phyloP scores from a whole-genome alignment of 1,140 invertebrate species.

The Leptestheria dahalacensis region DNA sequence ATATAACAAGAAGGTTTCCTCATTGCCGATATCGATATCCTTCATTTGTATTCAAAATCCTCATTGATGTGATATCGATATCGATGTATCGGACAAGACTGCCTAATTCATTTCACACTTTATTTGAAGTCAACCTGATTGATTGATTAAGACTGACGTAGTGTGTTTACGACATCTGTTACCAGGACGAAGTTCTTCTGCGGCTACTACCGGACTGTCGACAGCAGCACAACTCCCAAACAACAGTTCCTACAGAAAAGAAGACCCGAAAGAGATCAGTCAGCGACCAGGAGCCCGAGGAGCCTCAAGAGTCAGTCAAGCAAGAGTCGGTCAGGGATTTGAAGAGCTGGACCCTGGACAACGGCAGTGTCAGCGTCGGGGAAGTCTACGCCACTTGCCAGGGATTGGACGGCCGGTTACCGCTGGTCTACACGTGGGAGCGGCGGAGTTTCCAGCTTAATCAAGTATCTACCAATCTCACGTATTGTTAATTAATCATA shows the following conservation, averaged over 20 bases:
- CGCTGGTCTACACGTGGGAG: constrained; percentile 5
- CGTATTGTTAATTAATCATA: not conserved
- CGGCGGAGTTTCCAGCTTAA: not conserved
- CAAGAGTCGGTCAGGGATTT: not conserved
- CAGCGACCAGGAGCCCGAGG: constrained; percentile 5
- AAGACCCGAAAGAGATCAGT: constrained; percentile 1
- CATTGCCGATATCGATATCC: no score
- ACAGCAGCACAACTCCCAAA: not conserved
- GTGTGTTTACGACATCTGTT: no score
- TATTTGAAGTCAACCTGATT: not conserved
- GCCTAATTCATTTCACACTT: constrained; percentile 7
- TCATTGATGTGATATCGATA: no score
- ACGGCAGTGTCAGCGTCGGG: constrained; percentile 63
- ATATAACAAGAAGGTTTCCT: no score
- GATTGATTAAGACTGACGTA: no score
- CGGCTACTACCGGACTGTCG: not conserved
- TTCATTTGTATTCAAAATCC: no score
- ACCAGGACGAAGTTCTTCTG: constrained; percentile 8
- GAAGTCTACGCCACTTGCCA: constrained; percentile 46
- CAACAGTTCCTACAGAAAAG: not conserved
- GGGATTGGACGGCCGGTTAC: not conserved
- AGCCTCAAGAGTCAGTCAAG: not conserved
- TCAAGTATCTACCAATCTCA: not conserved
- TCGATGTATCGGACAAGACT: no score
- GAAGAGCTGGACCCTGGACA: constrained; percentile 57